Percentiles rank a stretch among this genome's conserved stretches.
phyloP scores from a whole-genome alignment of 2,113 vertebrate genomes.

The Ellobius talpinus region DNA sequence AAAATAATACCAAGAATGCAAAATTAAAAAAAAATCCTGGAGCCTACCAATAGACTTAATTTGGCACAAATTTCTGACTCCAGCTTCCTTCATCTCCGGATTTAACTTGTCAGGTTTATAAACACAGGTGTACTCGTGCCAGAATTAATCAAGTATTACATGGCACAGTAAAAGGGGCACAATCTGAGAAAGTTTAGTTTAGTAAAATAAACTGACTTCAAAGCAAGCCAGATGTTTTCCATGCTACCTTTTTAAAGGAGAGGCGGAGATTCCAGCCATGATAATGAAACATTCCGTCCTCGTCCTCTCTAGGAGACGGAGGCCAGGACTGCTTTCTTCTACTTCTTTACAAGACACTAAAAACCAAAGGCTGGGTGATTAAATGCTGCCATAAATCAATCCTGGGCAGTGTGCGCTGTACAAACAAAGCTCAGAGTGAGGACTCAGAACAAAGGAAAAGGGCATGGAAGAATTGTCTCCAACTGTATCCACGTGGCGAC shows the following conservation, averaged over 20 bases:
- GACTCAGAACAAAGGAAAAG: not conserved
- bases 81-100: constrained; percentile 56
- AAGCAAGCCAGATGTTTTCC: constrained; percentile 81
- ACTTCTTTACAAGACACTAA: constrained; percentile 59
- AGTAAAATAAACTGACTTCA: constrained; percentile 79
- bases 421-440: not conserved
- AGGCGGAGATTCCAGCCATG: constrained; percentile 74
- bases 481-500: accelerated
- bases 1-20: constrained; percentile 56
- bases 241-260: constrained; percentile 66
- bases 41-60: constrained; percentile 55
- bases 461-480: not conserved
- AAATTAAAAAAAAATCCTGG: not conserved
- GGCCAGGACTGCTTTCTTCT: constrained; percentile 72
- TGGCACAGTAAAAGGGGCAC: not conserved
- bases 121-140: constrained; percentile 68
- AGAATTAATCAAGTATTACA: constrained; percentile 53
- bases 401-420: constrained; percentile 26
- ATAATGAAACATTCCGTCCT: constrained; percentile 68
- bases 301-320: constrained; percentile 50
- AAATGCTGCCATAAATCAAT: constrained; percentile 51
- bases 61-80: constrained; percentile 57
- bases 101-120: constrained; percentile 61
- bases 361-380: constrained; percentile 56
- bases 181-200: constrained; percentile 66